Evolutionary conservation across 1,140 invertebrate genomes (phyloP), one percentile per base, ranked within the genome.

Genomic region (Pseudachorutes palmiensis): DNA sequence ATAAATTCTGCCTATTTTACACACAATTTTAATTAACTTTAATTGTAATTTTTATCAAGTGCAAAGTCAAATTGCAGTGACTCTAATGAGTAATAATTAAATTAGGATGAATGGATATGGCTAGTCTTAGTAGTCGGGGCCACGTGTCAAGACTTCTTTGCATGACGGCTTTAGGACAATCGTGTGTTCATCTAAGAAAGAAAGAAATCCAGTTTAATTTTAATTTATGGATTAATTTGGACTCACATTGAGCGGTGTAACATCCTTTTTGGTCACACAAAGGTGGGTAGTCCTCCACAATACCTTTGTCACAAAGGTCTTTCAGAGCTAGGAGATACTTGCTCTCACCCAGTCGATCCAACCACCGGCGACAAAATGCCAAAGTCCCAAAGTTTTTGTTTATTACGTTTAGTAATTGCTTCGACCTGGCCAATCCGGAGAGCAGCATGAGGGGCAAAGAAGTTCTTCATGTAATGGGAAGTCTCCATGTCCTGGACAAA

Each of bases 391-490:
- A 99, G 78, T 98, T 89, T 77, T 98, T 93, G 78, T 98, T 98
- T 75, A 99, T 98, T n/a, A 88, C 84, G 77, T 90, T 92, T 57
- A 99, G 81, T 9, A 99, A 81, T 66, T 90, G 86, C 78, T 98
- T 98, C 1, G 95, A 97, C 69, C 70, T 71, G 32, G 67, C 22
- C 66, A 74, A n/a, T 81, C 77, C 83, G 78, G 48, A 97, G 78
- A 62, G 93, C 93, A 49, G 96, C 90, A 80, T 90, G 94, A 67
- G 90, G 89, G 78, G 88, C 86, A 75, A 99, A 95, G 80, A 91
- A 99, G 77, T 97, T 96, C 79, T 98, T 99, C 97, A 99, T 99
- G 76, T 99, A 99, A 82, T 99, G 97, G 32, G 95, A 98, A 70
- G 90, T 92, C 76, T 99, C 97, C 90, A 98, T 95, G 78, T 99